Percentiles rank a stretch among this genome's conserved stretches.
phyloP scores from a whole-genome alignment of 2,888 invertebrate species.

The Lacanobia oleracea region DNA sequence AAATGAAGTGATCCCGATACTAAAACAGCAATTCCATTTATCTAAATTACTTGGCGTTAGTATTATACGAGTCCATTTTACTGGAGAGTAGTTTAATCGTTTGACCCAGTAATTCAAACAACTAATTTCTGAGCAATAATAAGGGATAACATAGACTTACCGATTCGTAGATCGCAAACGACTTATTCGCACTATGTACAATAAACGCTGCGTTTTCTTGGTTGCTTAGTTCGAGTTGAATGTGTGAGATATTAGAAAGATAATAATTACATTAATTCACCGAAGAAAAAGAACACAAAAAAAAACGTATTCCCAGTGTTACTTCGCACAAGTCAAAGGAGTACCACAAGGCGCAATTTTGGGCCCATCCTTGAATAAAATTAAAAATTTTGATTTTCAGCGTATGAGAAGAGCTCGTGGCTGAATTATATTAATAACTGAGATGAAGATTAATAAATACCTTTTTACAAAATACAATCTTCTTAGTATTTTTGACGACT shows the following conservation, averaged over 20 bases:
- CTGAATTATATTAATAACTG: too few species aligned
- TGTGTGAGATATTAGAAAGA: neutral
- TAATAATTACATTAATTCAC: neutral
- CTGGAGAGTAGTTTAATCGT: constrained; percentile 54
- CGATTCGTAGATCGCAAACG: constrained; percentile 21
- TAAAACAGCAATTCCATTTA: constrained; percentile 59
- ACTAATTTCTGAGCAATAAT: constrained; percentile 66
- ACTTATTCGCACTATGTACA: constrained; percentile 21
- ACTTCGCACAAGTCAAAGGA: neutral
- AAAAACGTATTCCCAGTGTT: neutral
- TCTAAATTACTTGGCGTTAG: constrained; percentile 61
- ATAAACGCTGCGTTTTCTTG: constrained; percentile 12
- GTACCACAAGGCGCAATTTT: neutral
- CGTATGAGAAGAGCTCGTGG: too few species aligned
- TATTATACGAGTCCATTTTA: constrained; percentile 65
- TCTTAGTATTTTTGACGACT: too few species aligned
- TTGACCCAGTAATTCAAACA: constrained; percentile 67
- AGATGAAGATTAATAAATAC: neutral
- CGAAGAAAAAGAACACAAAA: neutral
- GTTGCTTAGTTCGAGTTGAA: neutral
- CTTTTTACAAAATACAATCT: too few species aligned
- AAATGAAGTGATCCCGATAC: constrained; percentile 45
- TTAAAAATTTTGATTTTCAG: neutral
- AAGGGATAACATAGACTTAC: constrained; percentile 23
- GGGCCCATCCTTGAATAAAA: neutral